Evolutionary conservation across 2,797 vertebrate species (phyloP), one percentile per base, ranked within the genome.

Genomic region (Sciurus carolinensis): DNA sequence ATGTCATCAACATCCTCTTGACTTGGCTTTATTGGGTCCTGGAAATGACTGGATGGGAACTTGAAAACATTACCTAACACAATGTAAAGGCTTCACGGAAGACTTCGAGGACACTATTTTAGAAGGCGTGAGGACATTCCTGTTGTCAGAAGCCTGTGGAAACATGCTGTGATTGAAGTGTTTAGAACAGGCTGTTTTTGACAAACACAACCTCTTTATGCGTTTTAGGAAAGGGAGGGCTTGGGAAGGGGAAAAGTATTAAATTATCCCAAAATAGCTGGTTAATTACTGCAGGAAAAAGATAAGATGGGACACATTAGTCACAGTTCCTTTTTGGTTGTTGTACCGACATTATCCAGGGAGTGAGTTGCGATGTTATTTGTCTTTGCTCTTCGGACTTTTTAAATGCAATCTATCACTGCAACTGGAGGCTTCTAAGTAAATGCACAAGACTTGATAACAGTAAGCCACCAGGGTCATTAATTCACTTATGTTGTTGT

Each of bases 241-340:
- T 42, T 0, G 13, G 93, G 96, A 97, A 95, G 80, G 94, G 93
- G 97, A 98, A 77, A 76, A 72, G 39, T 94, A 94, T 85, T 96
- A 64, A 96, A 94, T 95, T 54, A 92, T 92, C 95, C 97, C 96
- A 97, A 96, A 98, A 98, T 98, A 98, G 90, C 93, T 95, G 57
- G 71, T 73, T 93, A 97, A 97, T 80, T 98, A 97, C 98, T 97
- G 97, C 97, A 98, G 97, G 98, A 98, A 98, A 96, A 98, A 91
- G 97, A 98, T 98, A 98, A 98, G 77, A 24, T 44, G 77, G 95
- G 66, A n/a, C 87, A 96, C 39, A 95, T 98, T 98, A 98, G 95
- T 98, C 93, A 97, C 62, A 82, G 98, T 98, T 98, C 97, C 98
- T 97, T 98, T 97, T 97, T 97, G 97, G 79, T 84, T 92, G 47